These are phyloP conservation scores for Anarhynchus alexandrinus DNA, from an alignment of 2,113 vertebrate species.

Conservation along the genomic window DNA sequence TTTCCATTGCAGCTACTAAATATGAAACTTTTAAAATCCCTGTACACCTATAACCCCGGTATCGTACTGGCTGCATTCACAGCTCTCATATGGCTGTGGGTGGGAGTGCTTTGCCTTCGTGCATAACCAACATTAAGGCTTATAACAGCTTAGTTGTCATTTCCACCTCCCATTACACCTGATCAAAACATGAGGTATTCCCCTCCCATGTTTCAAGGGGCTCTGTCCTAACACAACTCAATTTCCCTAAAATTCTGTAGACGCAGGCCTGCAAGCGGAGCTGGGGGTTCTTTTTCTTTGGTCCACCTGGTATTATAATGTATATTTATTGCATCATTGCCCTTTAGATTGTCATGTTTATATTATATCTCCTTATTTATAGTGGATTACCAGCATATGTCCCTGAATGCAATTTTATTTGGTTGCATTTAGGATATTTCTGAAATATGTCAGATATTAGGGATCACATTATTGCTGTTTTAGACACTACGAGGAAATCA, in stretches of 20 bases:
- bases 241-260: not conserved
- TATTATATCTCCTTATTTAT: not conserved
- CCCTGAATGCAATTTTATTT: slow-evolving; percentile 39
- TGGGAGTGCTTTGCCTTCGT: not conserved
- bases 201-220: not conserved
- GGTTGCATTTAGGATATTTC: slow-evolving; percentile 2
- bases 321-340: not conserved
- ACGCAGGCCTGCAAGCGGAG: rapidly evolving
- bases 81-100: not conserved
- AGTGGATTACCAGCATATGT: not conserved
- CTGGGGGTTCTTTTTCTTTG: not conserved
- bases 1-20: not conserved
- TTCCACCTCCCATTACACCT: not conserved
- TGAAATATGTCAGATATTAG: slow-evolving; percentile 31
- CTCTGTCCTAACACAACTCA: not conserved
- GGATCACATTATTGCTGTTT: slow-evolving; percentile 7
- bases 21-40: not conserved
- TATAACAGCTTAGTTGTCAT: not conserved
- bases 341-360: not conserved
- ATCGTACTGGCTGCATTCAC: not conserved
- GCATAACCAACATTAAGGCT: not conserved
- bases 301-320: not conserved
- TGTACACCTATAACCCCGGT: too few relatives aligned
- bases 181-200: not conserved
- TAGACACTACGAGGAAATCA: slow-evolving; percentile 19